Percentiles rank a stretch among this genome's conserved stretches.
These are phyloP conservation scores for Calliopum simillimum DNA, from an alignment of 2,888 invertebrate genomes.

Conservation along the genomic window DNA sequence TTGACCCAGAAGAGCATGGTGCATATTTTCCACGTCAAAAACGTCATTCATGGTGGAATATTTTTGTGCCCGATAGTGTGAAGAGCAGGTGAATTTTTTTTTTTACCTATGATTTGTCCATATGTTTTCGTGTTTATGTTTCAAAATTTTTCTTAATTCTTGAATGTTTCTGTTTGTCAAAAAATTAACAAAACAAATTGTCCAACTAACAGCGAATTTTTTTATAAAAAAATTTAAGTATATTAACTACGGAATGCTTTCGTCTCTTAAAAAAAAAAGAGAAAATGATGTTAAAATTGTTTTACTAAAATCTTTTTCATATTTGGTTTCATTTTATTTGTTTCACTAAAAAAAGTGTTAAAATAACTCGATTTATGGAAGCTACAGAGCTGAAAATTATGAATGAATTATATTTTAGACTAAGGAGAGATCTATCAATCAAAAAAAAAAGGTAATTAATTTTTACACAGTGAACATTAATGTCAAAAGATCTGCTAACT, in stretches of 20 bases:
- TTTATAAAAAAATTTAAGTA: neutral
- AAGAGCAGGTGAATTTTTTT: slow-evolving; percentile 72
- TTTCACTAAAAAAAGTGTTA: too few relatives aligned
- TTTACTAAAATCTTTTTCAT: too few relatives aligned
- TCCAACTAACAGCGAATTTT: slow-evolving; percentile 4
- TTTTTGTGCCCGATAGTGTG: slow-evolving; percentile 82
- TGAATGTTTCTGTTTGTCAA: slow-evolving; percentile 42
- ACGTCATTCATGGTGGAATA: slow-evolving; percentile 90
- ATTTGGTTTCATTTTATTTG: too few relatives aligned
- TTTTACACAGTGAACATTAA: too few relatives aligned
- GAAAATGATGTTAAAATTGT: neutral
- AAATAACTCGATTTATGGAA: too few relatives aligned
- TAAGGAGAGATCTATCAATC: too few relatives aligned
- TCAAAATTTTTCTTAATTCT: slow-evolving; percentile 2
- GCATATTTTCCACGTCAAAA: slow-evolving; percentile 71
- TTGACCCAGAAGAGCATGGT: slow-evolving; percentile 55
- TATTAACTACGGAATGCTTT: slow-evolving; percentile 1
- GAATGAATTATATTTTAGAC: too few relatives aligned
- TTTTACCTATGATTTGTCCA: neutral
- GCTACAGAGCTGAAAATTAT: too few relatives aligned
- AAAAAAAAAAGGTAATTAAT: too few relatives aligned
- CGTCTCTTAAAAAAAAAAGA: neutral
- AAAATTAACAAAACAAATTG: slow-evolving; percentile 6
- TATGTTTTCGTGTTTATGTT: slow-evolving; percentile 27
- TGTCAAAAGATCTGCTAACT: too few relatives aligned